Percentiles rank a stretch among this genome's conserved stretches.
Conservation (phyloP, 2,113 vertebrate species). For the Egretta garzetta region DNA sequence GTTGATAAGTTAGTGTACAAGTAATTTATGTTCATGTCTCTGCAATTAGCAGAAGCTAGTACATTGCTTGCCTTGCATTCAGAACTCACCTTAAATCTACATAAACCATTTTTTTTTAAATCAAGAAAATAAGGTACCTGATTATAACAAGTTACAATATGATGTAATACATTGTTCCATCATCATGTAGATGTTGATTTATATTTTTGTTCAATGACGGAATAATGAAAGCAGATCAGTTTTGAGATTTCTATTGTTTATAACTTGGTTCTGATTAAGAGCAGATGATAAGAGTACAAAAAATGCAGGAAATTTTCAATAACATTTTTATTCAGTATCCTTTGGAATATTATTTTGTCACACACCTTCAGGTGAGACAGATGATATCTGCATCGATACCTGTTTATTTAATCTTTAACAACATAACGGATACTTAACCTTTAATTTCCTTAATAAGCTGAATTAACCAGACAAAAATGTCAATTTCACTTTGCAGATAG, state of each 20-base stretch:
- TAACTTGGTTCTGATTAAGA: background rate
- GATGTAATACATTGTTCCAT: background rate
- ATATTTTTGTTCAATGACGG: background rate
- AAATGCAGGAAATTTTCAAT: background rate
- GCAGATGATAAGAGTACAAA: background rate
- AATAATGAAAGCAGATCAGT: background rate
- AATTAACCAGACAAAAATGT: background rate
- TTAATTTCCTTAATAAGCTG: conserved; percentile 6
- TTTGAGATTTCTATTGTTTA: background rate
- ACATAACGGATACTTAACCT: background rate
- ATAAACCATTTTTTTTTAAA: background rate
- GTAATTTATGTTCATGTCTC: background rate
- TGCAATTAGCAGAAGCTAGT: background rate
- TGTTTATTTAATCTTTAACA: background rate
- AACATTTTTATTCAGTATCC: background rate
- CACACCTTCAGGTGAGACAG: background rate
- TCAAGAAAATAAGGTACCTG: background rate
- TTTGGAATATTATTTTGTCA: background rate
- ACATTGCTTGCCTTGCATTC: background rate
- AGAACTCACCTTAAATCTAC: background rate
- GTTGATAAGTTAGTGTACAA: background rate
- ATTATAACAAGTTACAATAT: background rate
- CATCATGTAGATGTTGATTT: background rate
- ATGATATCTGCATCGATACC: background rate
- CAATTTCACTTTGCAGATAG: conserved; percentile 29